A percentile compares a stretch with the other conserved stretches of the same genome.
These are phyloP conservation scores for Pachypeltis micranthus DNA, from an alignment of 1,140 invertebrate species.

Conservation along the genomic window DNA sequence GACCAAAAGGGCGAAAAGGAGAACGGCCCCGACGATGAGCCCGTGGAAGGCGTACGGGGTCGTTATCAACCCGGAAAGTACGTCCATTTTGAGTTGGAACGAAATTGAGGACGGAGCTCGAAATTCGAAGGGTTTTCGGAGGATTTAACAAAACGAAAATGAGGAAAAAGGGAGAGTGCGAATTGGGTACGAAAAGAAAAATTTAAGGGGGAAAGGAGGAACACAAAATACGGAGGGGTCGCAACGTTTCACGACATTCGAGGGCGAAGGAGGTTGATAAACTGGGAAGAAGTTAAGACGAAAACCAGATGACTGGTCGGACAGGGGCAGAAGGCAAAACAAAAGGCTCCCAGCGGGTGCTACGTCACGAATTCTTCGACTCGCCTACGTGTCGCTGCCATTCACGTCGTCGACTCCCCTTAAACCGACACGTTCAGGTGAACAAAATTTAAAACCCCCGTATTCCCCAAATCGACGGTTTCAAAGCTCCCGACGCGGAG, in stretches of 20 bases:
- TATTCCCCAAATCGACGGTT: too few species aligned
- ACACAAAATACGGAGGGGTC: neutral
- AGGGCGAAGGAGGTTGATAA: neutral
- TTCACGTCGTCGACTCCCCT: too few species aligned
- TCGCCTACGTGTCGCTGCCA: slow-evolving; percentile 2
- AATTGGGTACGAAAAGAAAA: neutral
- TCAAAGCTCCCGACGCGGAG: too few species aligned
- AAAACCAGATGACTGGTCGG: neutral
- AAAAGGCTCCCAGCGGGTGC: neutral
- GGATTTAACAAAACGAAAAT: too few species aligned
- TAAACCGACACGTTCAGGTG: too few species aligned
- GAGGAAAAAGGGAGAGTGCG: neutral
- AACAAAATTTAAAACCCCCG: too few species aligned
- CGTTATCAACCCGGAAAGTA: slow-evolving; percentile 42
- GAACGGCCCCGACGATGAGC: slow-evolving; percentile 40
- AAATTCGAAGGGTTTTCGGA: neutral
- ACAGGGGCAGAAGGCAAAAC: neutral
- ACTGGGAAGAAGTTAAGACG: neutral
- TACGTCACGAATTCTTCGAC: neutral
- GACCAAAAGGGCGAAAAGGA: slow-evolving; percentile 44
- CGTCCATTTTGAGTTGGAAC: slow-evolving; percentile 42
- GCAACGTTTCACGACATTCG: neutral
- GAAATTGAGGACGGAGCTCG: neutral
- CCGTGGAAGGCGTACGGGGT: slow-evolving; percentile 49
- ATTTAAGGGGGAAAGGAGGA: neutral